Conservation (phyloP, 2,888 invertebrate species). For the Unio pictorum region DNA sequence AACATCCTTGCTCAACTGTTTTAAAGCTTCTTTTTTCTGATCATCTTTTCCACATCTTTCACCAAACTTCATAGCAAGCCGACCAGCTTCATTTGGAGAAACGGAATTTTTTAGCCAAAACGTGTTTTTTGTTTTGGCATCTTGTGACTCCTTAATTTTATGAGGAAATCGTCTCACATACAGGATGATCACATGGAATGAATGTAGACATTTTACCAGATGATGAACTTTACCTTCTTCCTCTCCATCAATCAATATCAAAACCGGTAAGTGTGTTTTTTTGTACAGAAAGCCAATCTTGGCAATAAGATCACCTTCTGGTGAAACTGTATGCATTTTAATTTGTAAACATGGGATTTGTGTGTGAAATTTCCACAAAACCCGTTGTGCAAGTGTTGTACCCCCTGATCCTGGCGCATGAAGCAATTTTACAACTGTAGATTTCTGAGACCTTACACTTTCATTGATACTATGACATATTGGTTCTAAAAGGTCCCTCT, state of each 20-base stretch:
- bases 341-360: conserved; percentile 24
- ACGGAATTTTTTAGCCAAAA: conserved; percentile 28
- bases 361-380: conserved; percentile 26
- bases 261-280: conserved; percentile 27
- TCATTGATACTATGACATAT: conserved; percentile 1
- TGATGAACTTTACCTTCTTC: conserved; percentile 30
- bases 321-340: conserved; percentile 7
- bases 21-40: conserved; percentile 5
- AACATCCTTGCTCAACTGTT: conserved; percentile 4
- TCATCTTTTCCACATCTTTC: conserved; percentile 12
- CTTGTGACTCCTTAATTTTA: conserved; percentile 2
- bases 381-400: conserved; percentile 26
- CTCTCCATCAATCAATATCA: conserved; percentile 38
- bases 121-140: conserved; percentile 2
- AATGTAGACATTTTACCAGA: conserved; percentile 8
- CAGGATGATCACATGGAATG: conserved; percentile 19
- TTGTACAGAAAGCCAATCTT: conserved; percentile 28
- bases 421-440: conserved; percentile 12
- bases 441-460: conserved; percentile 7
- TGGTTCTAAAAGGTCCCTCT: conserved; percentile 14
- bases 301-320: conserved; percentile 19
- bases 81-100: conserved; percentile 27
- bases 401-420: conserved; percentile 37
- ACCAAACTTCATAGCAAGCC: conserved; percentile 13
- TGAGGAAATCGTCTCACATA: conserved; percentile 37